Evolutionary conservation across 35 echinoderm and acorn worm genomes (phyloP).

Genomic region (Lytechinus variegatus): DNA sequence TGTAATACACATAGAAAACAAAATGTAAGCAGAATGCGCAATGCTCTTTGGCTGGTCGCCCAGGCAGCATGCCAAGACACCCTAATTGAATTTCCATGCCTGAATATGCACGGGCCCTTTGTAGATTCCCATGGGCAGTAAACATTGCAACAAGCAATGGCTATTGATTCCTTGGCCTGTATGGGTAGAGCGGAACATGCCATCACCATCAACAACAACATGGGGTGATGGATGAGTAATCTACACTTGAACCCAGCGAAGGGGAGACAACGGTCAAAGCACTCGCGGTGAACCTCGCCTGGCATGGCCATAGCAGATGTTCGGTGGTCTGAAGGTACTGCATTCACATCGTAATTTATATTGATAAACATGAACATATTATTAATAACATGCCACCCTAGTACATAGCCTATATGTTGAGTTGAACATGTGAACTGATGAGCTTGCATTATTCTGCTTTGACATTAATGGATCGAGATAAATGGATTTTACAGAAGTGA

Average conservation of each 20-base stretch:
- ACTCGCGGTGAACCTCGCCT: background rate
- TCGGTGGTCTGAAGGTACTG: background rate
- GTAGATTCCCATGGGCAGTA: background rate
- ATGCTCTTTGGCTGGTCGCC: background rate
- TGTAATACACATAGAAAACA: no score
- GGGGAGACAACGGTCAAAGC: background rate
- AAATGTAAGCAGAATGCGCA: background rate
- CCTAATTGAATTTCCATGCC: constrained; percentile 3
- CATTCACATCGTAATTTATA: background rate
- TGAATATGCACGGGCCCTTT: background rate
- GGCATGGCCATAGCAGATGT: background rate
- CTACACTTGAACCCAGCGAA: background rate
- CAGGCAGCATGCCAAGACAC: background rate
- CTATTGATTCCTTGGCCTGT: background rate
- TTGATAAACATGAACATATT: no score
- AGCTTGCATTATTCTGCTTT: no score
- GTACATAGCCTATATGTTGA: no score
- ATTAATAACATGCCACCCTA: no score
- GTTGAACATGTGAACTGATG: no score
- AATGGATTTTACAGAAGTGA: no score
- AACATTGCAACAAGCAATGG: background rate
- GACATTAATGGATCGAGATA: no score
- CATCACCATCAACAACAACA: background rate
- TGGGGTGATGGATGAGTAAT: background rate
- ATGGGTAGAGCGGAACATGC: background rate